These are phyloP conservation scores for Prunella himalayana DNA, from an alignment of 2,113 vertebrate species.

Conservation along the genomic window DNA sequence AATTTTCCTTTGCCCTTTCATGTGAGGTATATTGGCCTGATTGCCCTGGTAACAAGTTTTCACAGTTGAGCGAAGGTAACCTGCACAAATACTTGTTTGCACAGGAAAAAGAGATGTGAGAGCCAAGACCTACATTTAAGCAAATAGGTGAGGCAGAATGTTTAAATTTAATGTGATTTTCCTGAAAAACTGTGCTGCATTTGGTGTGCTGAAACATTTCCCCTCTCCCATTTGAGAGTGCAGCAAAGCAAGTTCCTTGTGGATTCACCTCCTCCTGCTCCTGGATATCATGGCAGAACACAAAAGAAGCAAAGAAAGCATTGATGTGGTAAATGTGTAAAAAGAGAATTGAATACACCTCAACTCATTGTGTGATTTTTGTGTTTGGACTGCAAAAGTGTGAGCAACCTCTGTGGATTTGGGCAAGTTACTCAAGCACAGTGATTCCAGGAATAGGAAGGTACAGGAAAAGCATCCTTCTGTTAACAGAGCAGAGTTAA, in stretches of 20 bases:
- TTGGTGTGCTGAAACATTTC: neutral
- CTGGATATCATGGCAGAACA: neutral
- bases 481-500: neutral
- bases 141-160: constrained; percentile 33
- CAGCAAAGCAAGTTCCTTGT: neutral
- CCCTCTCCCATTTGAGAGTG: neutral
- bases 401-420: neutral
- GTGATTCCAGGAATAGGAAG: neutral
- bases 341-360: neutral
- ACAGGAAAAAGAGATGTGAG: neutral
- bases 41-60: constrained; percentile 37
- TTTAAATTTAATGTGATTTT: constrained; percentile 34
- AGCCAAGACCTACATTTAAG: constrained; percentile 46
- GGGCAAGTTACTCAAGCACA: neutral
- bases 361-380: neutral
- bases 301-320: neutral
- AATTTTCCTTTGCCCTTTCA: constrained; percentile 32
- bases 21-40: neutral
- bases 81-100: constrained; percentile 50
- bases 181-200: neutral
- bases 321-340: neutral
- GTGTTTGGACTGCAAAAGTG: neutral
- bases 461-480: neutral
- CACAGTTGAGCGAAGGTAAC: constrained; percentile 5
- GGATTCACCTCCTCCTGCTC: neutral